A percentile compares a stretch with the other conserved stretches of the same genome.
phyloP scores from a whole-genome alignment of 1,140 invertebrate species.

The Copidosoma floridanum region DNA sequence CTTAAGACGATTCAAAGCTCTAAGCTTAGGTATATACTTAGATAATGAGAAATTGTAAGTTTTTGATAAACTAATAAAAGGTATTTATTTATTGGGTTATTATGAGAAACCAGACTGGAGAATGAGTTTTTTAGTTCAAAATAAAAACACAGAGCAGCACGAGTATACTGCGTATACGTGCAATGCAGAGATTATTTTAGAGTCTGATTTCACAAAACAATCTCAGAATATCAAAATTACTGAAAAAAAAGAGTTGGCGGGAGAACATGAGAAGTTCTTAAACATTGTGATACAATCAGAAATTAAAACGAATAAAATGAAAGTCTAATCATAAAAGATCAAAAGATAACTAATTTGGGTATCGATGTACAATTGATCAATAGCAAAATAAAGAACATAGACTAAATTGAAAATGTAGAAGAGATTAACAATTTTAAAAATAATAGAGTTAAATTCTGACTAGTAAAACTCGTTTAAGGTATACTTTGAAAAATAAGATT shows the following conservation, averaged over 20 bases:
- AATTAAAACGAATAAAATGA: constrained; percentile 31
- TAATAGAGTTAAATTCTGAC: constrained; percentile 6
- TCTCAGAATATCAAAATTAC: not conserved
- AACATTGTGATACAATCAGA: constrained; percentile 23
- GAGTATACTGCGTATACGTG: not conserved
- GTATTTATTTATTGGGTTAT: constrained; percentile 22
- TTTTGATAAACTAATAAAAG: constrained; percentile 24
- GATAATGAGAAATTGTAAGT: constrained; percentile 24
- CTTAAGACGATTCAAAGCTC: constrained; percentile 23
- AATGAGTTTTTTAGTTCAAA: constrained; percentile 19
- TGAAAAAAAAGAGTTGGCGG: constrained; percentile 19
- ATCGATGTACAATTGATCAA: not conserved
- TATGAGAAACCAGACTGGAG: constrained; percentile 30
- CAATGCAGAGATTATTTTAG: not conserved
- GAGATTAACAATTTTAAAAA: constrained; percentile 11
- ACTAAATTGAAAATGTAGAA: constrained; percentile 10
- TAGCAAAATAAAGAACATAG: not conserved
- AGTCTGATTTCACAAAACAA: too few species aligned
- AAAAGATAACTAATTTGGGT: not conserved
- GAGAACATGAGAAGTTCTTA: constrained; percentile 13
- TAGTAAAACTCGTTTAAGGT: constrained; percentile 20
- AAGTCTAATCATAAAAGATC: too few species aligned
- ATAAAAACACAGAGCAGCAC: not conserved
- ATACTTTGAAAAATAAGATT: constrained; percentile 33
- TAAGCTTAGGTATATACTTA: constrained; percentile 26